These are phyloP conservation scores for Orthonevra nobilis DNA, from an alignment of 2,888 invertebrate species.

Conservation along the genomic window DNA sequence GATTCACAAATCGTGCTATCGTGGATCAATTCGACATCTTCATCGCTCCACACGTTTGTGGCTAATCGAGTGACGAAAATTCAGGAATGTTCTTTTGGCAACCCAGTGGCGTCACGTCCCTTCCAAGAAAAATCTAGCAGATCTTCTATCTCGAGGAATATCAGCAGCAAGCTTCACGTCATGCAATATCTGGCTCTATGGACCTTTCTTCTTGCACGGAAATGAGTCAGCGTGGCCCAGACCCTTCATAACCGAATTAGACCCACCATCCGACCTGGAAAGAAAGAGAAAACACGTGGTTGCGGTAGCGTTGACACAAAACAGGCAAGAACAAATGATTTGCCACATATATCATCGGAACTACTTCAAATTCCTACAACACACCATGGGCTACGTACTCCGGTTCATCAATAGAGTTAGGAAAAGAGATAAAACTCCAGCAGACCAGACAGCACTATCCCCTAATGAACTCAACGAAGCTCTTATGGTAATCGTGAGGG, in stretches of 20 bases:
- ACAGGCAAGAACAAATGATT: neutral
- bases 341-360: neutral
- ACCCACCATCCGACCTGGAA: too few relatives aligned
- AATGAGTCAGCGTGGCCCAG: constrained; percentile 1
- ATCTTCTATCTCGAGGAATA: constrained; percentile 4
- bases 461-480: constrained; percentile 11
- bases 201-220: constrained; percentile 12
- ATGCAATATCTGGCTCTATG: constrained; percentile 18
- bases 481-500: neutral
- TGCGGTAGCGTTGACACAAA: neutral
- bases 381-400: neutral
- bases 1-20: too few relatives aligned
- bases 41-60: too few relatives aligned
- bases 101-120: neutral
- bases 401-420: neutral
- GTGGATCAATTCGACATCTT: too few relatives aligned
- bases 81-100: neutral
- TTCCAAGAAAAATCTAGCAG: constrained; percentile 2
- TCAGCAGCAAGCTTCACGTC: neutral
- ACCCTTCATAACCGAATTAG: neutral
- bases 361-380: neutral
- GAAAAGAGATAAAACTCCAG: neutral
- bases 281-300: neutral
- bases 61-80: constrained; percentile 2
- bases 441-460: neutral